A percentile compares a stretch with the other conserved stretches of the same genome.
Evolutionary conservation across 2,888 invertebrate genomes (phyloP).

Genomic region (Pemphredon lugubris): DNA sequence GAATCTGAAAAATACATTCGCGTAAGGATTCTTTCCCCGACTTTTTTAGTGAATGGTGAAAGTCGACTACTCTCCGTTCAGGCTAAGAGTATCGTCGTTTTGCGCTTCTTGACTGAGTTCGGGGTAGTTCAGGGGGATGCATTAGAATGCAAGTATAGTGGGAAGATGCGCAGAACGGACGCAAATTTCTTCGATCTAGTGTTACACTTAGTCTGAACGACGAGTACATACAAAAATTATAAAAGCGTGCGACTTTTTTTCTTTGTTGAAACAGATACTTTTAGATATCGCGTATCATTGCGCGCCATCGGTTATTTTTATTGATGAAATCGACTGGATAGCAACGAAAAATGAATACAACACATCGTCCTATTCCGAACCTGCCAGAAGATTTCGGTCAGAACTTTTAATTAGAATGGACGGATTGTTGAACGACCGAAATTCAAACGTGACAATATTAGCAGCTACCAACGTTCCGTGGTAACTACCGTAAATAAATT

Average conservation of each 20-base stretch:
- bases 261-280: conserved; percentile 84
- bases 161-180: no score
- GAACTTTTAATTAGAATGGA: conserved; percentile 94
- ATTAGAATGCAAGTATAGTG: no score
- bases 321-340: conserved; percentile 95
- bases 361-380: conserved; percentile 72
- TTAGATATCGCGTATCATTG: conserved; percentile 93
- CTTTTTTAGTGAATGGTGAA: no score
- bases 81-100: no score
- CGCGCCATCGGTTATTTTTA: conserved; percentile 94
- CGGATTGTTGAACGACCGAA: conserved; percentile 84
- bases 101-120: no score
- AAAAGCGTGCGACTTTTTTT: no score
- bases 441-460: conserved; percentile 88
- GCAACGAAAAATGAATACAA: conserved; percentile 85
- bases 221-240: no score
- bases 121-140: no score
- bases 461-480: conserved; percentile 97
- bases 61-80: no score
- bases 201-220: no score
- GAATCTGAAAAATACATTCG: conserved; percentile 96
- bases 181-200: no score
- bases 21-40: conserved; percentile 82
- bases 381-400: conserved; percentile 90
- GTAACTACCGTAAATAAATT: conserved; percentile 80